phyloP scores from a whole-genome alignment of 2,888 invertebrate genomes.

The Rhaphigaster nebulosa region DNA sequence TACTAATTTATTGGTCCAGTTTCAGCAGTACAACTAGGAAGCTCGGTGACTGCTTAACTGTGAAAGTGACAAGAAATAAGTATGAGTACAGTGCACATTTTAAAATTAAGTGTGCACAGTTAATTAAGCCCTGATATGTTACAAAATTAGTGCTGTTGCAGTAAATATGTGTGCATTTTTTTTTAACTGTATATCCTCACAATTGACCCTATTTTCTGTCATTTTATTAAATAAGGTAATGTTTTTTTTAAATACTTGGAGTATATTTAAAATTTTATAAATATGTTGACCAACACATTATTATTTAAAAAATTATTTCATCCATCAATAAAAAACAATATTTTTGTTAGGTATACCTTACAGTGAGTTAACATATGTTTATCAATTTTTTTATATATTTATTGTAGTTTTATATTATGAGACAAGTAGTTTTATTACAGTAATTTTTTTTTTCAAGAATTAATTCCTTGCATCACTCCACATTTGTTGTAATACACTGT shows the following conservation, averaged over 20 bases:
- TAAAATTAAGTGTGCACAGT: no score
- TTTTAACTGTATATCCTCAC: neutral
- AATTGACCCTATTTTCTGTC: neutral
- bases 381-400: conserved; percentile 14
- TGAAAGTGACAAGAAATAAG: no score
- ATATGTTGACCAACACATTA: neutral
- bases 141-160: neutral
- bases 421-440: conserved; percentile 10
- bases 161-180: neutral
- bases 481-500: neutral
- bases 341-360: neutral
- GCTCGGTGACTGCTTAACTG: no score
- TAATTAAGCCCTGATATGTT: no score
- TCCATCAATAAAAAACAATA: neutral
- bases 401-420: conserved; percentile 14
- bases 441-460: conserved; percentile 20
- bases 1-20: no score
- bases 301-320: neutral
- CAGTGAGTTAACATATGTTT: neutral
- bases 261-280: neutral
- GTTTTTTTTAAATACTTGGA: neutral
- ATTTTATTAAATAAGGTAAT: neutral
- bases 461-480: conserved; percentile 30
- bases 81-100: no score
- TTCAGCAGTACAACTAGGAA: no score